Percentiles rank a stretch among this genome's conserved stretches.
Evolutionary conservation across 1,140 invertebrate species (phyloP).

Genomic region (Zaprionus inermis): DNA sequence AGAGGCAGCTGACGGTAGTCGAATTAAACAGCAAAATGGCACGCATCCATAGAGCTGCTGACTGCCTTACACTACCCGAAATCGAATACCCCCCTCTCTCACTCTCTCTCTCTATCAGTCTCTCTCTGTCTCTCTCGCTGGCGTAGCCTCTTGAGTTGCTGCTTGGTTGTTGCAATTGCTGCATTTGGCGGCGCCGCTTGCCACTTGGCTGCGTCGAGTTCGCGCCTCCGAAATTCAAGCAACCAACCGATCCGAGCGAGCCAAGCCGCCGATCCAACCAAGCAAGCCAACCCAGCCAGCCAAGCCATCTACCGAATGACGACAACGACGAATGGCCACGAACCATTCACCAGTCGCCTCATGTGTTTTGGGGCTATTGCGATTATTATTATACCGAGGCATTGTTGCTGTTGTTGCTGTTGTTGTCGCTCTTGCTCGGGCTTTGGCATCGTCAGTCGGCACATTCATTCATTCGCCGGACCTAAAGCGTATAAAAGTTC

Average conservation of each 20-base stretch:
- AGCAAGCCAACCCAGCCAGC: slow-evolving; percentile 50
- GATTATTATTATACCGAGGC: slow-evolving; percentile 70
- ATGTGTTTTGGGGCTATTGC: slow-evolving; percentile 70
- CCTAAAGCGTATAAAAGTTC: slow-evolving; percentile 78
- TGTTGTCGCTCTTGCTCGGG: slow-evolving; percentile 41
- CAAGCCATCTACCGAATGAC: slow-evolving; percentile 45
- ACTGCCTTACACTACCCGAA: too few species aligned
- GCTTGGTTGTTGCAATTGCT: slow-evolving; percentile 44
- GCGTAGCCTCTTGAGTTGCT: neutral
- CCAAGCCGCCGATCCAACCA: slow-evolving; percentile 27
- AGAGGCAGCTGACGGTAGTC: slow-evolving; percentile 71
- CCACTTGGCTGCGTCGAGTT: slow-evolving; percentile 73
- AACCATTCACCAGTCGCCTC: slow-evolving; percentile 76
- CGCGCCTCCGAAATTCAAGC: slow-evolving; percentile 68
- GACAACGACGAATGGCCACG: slow-evolving; percentile 24
- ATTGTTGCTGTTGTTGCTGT: slow-evolving; percentile 35
- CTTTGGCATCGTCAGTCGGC: slow-evolving; percentile 47
- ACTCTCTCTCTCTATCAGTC: neutral
- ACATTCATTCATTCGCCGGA: slow-evolving; percentile 51
- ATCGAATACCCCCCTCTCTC: neutral
- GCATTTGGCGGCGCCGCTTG: slow-evolving; percentile 70
- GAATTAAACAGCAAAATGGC: slow-evolving; percentile 76
- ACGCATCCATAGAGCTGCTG: slow-evolving; percentile 68
- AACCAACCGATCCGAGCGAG: slow-evolving; percentile 47
- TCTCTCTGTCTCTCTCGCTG: neutral